These are phyloP conservation scores for Leucozona laternaria DNA, from an alignment of 2,888 invertebrate genomes.

Conservation along the genomic window DNA sequence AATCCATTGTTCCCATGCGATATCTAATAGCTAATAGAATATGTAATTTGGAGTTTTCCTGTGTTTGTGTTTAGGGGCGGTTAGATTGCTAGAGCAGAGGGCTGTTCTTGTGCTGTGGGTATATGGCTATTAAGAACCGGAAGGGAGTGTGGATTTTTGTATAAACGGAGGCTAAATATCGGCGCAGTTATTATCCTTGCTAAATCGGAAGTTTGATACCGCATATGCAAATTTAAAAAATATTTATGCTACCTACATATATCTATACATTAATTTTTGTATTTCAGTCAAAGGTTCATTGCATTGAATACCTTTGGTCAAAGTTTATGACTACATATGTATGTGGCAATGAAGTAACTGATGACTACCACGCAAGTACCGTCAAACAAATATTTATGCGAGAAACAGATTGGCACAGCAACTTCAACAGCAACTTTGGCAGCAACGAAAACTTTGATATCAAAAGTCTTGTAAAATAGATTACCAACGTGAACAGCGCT, in stretches of 20 bases:
- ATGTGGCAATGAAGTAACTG: not conserved
- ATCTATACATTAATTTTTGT: slow-evolving; percentile 32
- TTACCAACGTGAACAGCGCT: no score
- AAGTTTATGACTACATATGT: not conserved
- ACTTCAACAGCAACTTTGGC: no score
- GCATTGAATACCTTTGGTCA: slow-evolving; percentile 27
- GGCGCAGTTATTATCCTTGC: slow-evolving; percentile 48
- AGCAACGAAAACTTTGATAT: no score
- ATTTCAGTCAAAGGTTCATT: slow-evolving; percentile 21
- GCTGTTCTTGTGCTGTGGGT: slow-evolving; percentile 10
- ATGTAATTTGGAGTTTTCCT: slow-evolving; percentile 64
- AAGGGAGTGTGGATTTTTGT: slow-evolving; percentile 69
- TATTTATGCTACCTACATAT: not conserved
- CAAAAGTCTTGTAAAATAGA: no score
- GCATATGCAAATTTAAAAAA: slow-evolving; percentile 55
- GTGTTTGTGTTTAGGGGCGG: slow-evolving; percentile 50
- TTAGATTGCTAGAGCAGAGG: slow-evolving; percentile 21
- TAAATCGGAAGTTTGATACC: slow-evolving; percentile 25
- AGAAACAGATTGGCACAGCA: no score
- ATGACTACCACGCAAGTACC: not conserved
- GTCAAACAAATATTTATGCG: not conserved
- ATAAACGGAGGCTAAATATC: slow-evolving; percentile 65
- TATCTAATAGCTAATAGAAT: slow-evolving; percentile 64
- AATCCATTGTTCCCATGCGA: not conserved
- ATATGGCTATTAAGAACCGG: slow-evolving; percentile 59